These are phyloP conservation scores for Sussaba pulchella DNA, from an alignment of 2,888 invertebrate genomes.

Conservation along the genomic window DNA sequence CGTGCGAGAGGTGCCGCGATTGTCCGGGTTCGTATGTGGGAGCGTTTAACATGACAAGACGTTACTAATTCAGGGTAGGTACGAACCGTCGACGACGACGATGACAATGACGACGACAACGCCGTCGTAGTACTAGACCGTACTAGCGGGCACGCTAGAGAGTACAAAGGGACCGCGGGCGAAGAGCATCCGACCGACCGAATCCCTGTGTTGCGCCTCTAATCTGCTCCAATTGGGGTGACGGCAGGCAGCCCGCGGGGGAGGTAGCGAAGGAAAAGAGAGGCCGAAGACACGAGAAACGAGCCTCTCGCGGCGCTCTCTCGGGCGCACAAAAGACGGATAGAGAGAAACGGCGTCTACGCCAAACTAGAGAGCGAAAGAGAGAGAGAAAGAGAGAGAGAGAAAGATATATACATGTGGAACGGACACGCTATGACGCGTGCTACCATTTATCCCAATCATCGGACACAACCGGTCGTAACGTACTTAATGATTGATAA, in stretches of 20 bases:
- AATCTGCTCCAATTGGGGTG: conserved; percentile 83
- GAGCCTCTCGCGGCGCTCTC: conserved; percentile 20
- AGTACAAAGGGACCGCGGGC: conserved; percentile 78
- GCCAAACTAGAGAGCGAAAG: not conserved
- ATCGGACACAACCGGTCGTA: conserved; percentile 77
- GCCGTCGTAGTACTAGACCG: conserved; percentile 29
- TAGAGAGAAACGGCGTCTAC: conserved; percentile 25
- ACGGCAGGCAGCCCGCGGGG: conserved; percentile 69
- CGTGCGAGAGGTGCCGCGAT: conserved; percentile 66
- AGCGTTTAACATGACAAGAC: conserved; percentile 82
- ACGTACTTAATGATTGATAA: conserved; percentile 81
- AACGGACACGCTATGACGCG: conserved; percentile 78
- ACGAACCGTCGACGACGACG: conserved; percentile 71
- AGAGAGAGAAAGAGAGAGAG: conserved; percentile 9
- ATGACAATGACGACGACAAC: conserved; percentile 39
- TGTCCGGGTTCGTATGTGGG: conserved; percentile 70
- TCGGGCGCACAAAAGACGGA: conserved; percentile 32
- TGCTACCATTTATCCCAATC: conserved; percentile 84
- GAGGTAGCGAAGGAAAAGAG: conserved; percentile 67
- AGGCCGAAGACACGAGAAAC: conserved; percentile 19
- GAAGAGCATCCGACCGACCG: conserved; percentile 78
- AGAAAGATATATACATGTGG: conserved; percentile 1
- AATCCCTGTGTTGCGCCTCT: conserved; percentile 83
- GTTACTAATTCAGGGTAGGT: conserved; percentile 82
- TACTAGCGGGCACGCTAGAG: conserved; percentile 59